phyloP scores from a whole-genome alignment of 2,888 invertebrate genomes.

The Drosophila barbarae region DNA sequence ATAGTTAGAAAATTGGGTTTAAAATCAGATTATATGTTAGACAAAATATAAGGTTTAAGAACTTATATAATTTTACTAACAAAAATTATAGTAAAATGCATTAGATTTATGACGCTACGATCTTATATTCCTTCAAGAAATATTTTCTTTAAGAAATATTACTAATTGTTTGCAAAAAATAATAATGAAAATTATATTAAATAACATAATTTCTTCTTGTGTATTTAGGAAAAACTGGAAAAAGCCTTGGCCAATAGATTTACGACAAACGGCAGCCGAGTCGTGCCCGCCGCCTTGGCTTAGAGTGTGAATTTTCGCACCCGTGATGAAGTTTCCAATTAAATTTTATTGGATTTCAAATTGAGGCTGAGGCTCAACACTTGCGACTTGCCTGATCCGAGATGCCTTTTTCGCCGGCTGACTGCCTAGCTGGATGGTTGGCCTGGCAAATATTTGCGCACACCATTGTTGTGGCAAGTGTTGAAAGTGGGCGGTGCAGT shows the following conservation, averaged over 20 bases:
- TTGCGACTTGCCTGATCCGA: constrained; percentile 44
- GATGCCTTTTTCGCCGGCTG: constrained; percentile 33
- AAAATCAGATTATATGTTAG: background rate
- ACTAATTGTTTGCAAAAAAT: too few species aligned
- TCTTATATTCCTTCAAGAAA: too few species aligned
- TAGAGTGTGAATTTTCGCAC: constrained; percentile 76
- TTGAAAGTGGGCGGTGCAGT: constrained; percentile 69
- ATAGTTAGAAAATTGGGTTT: background rate
- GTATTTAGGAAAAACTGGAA: constrained; percentile 19
- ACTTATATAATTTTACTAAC: too few species aligned
- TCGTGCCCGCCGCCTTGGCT: constrained; percentile 55
- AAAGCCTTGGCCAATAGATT: constrained; percentile 57
- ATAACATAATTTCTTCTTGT: background rate
- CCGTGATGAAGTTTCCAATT: constrained; percentile 77
- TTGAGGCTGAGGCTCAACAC: constrained; percentile 59
- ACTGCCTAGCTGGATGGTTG: constrained; percentile 1
- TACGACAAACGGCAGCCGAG: constrained; percentile 71
- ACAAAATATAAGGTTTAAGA: background rate
- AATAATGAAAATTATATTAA: too few species aligned
- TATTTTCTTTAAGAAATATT: too few species aligned
- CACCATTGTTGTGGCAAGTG: constrained; percentile 70
- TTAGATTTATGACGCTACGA: too few species aligned
- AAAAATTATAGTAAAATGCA: background rate
- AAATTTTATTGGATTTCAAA: constrained; percentile 77
- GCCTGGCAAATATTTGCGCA: constrained; percentile 68